Evolutionary conservation across 2,888 invertebrate species (phyloP).

Genomic region (Dioctria linearis): DNA sequence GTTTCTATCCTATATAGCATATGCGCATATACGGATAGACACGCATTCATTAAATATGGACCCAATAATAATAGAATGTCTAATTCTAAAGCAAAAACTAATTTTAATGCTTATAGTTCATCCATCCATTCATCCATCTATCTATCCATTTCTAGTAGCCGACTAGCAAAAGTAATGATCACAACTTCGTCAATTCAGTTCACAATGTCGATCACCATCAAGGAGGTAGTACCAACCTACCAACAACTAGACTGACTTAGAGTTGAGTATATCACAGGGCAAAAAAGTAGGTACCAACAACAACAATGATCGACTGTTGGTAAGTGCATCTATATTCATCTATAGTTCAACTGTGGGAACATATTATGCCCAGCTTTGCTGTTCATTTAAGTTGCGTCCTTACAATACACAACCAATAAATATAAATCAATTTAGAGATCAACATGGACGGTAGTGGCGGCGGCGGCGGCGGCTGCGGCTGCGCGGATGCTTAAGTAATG

Average conservation of each 20-base stretch:
- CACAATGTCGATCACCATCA: no score
- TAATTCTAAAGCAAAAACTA: conserved; percentile 35
- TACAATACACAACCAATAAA: conserved; percentile 45
- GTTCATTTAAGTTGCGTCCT: conserved; percentile 40
- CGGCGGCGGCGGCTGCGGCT: no score
- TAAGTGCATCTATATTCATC: conserved; percentile 24
- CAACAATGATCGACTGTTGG: conserved; percentile 14
- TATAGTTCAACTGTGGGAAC: conserved; percentile 32
- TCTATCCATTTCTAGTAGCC: not conserved
- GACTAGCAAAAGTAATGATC: conserved; percentile 2
- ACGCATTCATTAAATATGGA: conserved; percentile 32
- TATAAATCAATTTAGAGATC: conserved; percentile 50
- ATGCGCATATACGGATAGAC: not conserved
- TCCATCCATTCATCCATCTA: conserved; percentile 34
- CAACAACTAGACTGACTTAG: no score
- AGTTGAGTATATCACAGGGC: no score
- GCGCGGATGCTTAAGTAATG: conserved; percentile 8
- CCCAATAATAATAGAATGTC: not conserved
- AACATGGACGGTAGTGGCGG: no score
- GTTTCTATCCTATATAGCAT: no score
- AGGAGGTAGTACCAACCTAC: no score
- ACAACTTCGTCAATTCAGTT: not conserved
- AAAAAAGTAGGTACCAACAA: conserved; percentile 13
- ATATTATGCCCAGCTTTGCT: not conserved
- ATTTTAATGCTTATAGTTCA: not conserved